Evolutionary conservation across 2,113 vertebrate species (phyloP).

Genomic region (Mormoops blainvillei): DNA sequence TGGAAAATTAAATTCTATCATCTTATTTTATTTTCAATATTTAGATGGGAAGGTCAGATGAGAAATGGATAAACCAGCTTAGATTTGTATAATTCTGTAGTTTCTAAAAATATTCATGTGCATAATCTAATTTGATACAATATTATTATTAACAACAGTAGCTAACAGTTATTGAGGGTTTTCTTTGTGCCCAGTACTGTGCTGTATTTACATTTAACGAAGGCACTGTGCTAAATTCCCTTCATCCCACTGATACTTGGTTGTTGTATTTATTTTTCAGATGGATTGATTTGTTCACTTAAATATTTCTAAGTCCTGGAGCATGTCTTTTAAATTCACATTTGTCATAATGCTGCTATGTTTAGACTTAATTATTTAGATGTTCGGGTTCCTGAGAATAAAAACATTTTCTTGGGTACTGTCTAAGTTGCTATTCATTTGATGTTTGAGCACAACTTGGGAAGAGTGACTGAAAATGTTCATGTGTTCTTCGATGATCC

Average conservation of each 20-base stretch:
- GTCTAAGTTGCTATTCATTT: neutral
- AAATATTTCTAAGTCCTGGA: neutral
- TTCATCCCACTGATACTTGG: neutral
- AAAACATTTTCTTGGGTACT: neutral
- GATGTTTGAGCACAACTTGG: neutral
- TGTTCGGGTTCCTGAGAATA: neutral
- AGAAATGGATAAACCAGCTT: neutral
- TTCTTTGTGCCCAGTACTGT: neutral
- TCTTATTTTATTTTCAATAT: neutral
- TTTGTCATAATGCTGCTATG: neutral
- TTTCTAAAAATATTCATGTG: neutral
- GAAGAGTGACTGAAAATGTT: neutral
- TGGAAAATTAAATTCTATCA: neutral
- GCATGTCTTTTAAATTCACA: neutral
- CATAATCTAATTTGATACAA: neutral
- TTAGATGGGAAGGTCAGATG: neutral
- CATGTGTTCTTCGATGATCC: neutral
- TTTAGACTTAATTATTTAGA: neutral
- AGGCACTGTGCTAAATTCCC: neutral
- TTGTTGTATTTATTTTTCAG: slow-evolving; percentile 42
- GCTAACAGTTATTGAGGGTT: neutral
- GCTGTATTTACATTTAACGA: neutral
- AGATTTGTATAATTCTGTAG: neutral
- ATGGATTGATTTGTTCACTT: neutral
- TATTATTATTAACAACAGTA: neutral